These are phyloP conservation scores for Tragelaphus eurycerus DNA, from an alignment of 2,797 vertebrate genomes.

Conservation along the genomic window DNA sequence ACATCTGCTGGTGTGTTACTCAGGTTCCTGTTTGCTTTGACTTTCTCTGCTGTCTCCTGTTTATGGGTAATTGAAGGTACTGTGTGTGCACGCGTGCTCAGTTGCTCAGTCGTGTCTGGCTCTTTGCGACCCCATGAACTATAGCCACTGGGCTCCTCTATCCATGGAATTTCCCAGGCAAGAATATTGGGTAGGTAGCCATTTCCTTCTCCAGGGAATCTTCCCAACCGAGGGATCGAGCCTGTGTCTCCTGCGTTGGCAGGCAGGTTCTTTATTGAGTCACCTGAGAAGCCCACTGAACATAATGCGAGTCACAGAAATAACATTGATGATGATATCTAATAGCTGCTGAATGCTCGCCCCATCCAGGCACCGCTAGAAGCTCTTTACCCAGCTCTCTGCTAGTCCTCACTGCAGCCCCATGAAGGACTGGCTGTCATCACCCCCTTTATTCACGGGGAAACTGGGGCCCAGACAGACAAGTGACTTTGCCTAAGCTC, in stretches of 20 bases:
- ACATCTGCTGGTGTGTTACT: background rate
- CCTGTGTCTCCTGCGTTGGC: background rate
- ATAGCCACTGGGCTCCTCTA: background rate
- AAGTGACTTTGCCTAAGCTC: background rate
- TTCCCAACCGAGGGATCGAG: fast-evolving
- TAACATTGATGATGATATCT: too few species aligned
- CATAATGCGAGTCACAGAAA: background rate
- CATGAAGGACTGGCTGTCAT: background rate
- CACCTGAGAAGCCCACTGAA: background rate
- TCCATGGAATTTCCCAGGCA: background rate
- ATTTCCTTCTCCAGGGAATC: background rate
- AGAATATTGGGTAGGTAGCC: background rate
- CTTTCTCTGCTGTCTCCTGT: background rate
- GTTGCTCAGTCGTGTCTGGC: background rate
- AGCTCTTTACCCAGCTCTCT: background rate
- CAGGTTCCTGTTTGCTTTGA: background rate
- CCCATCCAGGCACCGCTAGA: background rate
- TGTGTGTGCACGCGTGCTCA: fast-evolving
- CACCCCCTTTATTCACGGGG: background rate
- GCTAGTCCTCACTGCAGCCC: background rate
- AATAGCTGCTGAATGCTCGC: background rate
- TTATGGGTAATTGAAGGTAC: background rate
- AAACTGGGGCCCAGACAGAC: background rate
- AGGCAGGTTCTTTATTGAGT: background rate
- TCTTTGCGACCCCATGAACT: background rate